A percentile compares a stretch with the other conserved stretches of the same genome.
Evolutionary conservation across 2,797 vertebrate species (phyloP).

Genomic region (Myiotriccus ornatus): DNA sequence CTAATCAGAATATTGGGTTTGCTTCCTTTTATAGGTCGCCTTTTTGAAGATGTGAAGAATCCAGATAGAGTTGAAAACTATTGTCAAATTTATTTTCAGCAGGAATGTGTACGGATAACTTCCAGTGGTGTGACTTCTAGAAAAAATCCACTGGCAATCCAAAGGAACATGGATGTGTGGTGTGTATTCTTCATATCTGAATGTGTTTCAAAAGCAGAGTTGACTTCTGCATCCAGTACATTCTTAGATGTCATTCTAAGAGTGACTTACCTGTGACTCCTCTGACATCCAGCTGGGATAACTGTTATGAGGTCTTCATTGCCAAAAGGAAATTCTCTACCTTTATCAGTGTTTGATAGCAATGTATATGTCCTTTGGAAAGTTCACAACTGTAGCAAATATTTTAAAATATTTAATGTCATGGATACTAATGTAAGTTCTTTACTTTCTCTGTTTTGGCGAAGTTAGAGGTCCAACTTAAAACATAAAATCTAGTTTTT

Average conservation of each 20-base stretch:
- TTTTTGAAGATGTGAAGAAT: slow-evolving; percentile 78
- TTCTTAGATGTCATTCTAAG: not conserved
- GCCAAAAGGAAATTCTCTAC: slow-evolving; percentile 7
- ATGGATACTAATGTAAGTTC: not conserved
- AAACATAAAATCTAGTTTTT: not conserved
- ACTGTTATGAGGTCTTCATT: not conserved
- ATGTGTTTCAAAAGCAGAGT: not conserved
- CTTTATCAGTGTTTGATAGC: slow-evolving; percentile 3
- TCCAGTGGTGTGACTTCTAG: not conserved
- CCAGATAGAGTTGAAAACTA: not conserved
- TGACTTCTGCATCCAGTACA: not conserved
- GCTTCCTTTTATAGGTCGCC: slow-evolving; percentile 75
- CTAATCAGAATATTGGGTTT: not conserved
- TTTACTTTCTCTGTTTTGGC: not conserved
- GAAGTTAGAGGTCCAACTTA: not conserved
- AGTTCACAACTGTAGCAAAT: not conserved
- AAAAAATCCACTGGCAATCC: not conserved
- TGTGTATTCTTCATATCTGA: not conserved
- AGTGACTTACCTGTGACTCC: not conserved
- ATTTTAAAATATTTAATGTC: not conserved
- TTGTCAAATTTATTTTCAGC: not conserved
- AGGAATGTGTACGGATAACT: not conserved
- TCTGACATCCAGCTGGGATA: not conserved
- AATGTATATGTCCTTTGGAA: not conserved
- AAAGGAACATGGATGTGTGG: not conserved